Conservation (phyloP, 2,797 vertebrate species). For the Phyllotis vaccarum region DNA sequence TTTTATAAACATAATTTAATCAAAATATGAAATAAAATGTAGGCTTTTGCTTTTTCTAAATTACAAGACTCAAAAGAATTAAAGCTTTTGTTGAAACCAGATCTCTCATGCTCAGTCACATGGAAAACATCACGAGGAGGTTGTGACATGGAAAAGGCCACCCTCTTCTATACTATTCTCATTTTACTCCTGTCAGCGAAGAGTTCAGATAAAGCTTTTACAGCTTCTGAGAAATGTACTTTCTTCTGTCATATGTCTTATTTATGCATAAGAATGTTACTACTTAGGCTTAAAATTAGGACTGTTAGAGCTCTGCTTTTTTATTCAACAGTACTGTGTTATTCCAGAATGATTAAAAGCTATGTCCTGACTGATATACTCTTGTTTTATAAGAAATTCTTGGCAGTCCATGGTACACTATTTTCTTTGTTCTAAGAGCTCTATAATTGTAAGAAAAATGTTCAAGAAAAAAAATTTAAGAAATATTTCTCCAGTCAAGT, state of each 20-base stretch:
- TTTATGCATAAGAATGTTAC: neutral
- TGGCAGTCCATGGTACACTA: neutral
- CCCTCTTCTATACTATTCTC: neutral
- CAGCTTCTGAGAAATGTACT: neutral
- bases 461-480: neutral
- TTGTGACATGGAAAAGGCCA: neutral
- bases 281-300: conserved; percentile 17
- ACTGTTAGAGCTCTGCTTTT: neutral
- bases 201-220: neutral
- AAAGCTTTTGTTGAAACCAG: neutral
- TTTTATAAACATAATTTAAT: conserved; percentile 41
- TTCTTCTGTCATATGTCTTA: neutral
- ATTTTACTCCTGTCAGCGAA: neutral
- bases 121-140: neutral
- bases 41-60: neutral
- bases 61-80: neutral
- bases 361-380: neutral
- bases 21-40: neutral
- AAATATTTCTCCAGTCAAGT: neutral
- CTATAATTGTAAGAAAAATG: conserved; percentile 32
- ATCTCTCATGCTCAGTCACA: neutral
- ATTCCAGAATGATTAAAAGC: conserved; percentile 25
- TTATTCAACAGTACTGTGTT: neutral
- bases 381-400: neutral
- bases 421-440: conserved; percentile 34